Conservation (phyloP, 2,888 invertebrate genomes). For the Campoletis raptor region DNA sequence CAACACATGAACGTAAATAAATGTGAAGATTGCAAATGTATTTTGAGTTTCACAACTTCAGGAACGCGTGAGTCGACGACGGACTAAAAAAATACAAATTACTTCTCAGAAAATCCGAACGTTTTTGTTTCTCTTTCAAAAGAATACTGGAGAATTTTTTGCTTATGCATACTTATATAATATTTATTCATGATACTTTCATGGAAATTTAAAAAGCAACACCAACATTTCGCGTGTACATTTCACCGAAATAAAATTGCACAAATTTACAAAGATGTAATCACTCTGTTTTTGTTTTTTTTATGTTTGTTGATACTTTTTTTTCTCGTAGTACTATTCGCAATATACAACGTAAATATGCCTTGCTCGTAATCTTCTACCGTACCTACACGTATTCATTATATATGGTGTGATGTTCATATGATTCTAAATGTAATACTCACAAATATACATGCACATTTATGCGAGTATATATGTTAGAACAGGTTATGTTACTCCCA, state of each 20-base stretch:
- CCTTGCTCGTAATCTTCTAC: constrained; percentile 20
- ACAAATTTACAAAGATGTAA: neutral
- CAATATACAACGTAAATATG: constrained; percentile 1
- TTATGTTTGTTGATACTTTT: neutral
- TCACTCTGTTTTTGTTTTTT: neutral
- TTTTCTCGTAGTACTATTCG: neutral
- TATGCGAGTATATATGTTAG: neutral
- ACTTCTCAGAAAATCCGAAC: neutral
- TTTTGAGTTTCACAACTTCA: neutral
- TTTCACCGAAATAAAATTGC: neutral
- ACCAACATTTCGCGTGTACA: neutral
- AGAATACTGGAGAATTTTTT: neutral
- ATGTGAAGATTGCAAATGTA: neutral
- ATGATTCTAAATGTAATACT: constrained; percentile 38
- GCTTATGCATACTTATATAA: neutral
- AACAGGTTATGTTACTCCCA: constrained; percentile 33
- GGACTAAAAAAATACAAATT: neutral
- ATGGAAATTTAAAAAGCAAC: neutral
- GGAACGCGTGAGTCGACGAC: neutral
- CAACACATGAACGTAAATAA: neutral
- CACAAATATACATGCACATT: constrained; percentile 15
- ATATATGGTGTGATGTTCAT: constrained; percentile 6
- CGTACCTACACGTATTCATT: constrained; percentile 13
- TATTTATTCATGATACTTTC: neutral
- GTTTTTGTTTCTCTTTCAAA: neutral